Percentiles rank a stretch among this genome's conserved stretches.
phyloP scores from a whole-genome alignment of 2,113 vertebrate species.

The Malurus melanocephalus region DNA sequence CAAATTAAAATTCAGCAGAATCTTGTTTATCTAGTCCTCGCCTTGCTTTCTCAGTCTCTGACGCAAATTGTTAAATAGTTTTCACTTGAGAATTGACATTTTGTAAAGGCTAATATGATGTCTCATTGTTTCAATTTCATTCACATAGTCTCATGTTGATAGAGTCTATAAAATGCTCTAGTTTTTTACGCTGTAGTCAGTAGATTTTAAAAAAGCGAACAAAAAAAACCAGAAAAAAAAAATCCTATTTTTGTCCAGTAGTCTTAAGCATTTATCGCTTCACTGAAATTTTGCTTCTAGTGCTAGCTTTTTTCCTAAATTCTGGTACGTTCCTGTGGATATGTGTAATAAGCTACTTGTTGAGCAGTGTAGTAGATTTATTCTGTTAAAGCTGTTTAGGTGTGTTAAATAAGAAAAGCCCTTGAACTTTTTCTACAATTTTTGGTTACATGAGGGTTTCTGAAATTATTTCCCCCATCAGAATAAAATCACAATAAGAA shows the following conservation, averaged over 20 bases:
- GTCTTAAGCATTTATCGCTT: background rate
- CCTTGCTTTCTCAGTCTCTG: background rate
- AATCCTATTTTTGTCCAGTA: background rate
- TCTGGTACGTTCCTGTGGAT: background rate
- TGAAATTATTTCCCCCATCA: background rate
- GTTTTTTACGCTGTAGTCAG: background rate
- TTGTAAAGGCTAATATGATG: background rate
- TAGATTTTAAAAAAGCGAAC: background rate
- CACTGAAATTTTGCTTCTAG: background rate
- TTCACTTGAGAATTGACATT: background rate
- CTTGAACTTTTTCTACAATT: background rate
- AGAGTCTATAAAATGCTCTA: background rate
- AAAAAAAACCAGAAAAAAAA: no score
- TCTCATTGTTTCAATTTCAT: background rate
- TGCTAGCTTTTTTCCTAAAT: background rate
- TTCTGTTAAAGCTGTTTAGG: background rate
- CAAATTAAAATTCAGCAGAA: background rate
- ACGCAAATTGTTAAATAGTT: background rate
- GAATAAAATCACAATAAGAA: background rate
- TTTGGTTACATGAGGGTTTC: background rate
- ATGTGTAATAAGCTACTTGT: background rate
- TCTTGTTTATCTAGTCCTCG: background rate
- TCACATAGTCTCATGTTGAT: background rate
- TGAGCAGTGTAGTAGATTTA: background rate
- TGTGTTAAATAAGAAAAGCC: background rate